Base-by-base conservation (phyloP, 2,888 invertebrate genomes). In the Stenolophus ochropezus region DNA sequence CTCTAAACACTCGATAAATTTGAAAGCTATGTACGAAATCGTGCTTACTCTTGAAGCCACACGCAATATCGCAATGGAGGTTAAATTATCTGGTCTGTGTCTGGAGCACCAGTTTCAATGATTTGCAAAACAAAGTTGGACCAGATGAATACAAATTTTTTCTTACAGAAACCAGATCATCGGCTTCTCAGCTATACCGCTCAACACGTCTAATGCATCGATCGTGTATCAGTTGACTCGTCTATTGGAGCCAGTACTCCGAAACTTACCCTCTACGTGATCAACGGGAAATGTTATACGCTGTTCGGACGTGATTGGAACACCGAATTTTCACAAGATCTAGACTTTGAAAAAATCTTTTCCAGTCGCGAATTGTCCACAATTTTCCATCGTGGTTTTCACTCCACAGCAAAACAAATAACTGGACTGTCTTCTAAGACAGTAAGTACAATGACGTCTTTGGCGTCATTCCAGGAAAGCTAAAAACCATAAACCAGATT, bases 401-500 rank as follows among this genome's bases (percentile, higher is more conserved):
- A n/a, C 51, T 18, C 74, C 25, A 23, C 4, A 74, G 23, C 79
- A 79, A 25, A 1, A 61, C 2, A 61, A 61, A 21, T 2, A 79
- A 71, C 47, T 81, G 42, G 20, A 82, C 11, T 49, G 42, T 6
- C 53, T 82, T 6, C 20, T 79, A 16, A 47, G 73, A 2, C 81
- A 73, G 27, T 75, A 84, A n/a, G n/a, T n/a, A n/a, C 71, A 49
- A 47, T 0, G 83, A 85, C 1, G 82, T 85, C 4, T 85, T 86
- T 81, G 81, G 81, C 23, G 84, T 83, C 11, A 82, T 75, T 4
- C 78, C 84, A 16, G 84, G 84, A 33, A 84, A 83, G 42, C 83
- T 83, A 53, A 82, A 65, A n/a, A 86, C 21, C 65, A 84, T 14
- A 85, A 84, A 80, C 82, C 83, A 18, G 83, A 73, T 8, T 84